Evolutionary conservation across 2,888 invertebrate species (phyloP).

Genomic region (Troides aeacus): DNA sequence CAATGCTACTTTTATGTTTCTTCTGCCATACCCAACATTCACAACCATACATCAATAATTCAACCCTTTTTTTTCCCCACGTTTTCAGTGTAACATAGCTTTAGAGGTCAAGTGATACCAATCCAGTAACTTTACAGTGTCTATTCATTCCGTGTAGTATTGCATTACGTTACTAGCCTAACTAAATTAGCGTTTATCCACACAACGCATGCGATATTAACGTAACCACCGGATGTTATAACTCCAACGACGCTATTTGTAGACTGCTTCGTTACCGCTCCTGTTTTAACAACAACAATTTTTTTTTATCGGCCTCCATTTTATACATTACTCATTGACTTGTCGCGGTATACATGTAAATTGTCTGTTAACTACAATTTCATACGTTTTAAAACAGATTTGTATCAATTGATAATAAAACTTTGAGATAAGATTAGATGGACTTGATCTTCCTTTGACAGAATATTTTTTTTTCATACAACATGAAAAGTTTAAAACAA

Average conservation of each 20-base stretch:
- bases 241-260: slow-evolving; percentile 14
- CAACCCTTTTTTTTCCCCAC: too few relatives aligned
- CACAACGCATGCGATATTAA: slow-evolving; percentile 24
- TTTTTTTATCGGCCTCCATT: background rate
- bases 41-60: too few relatives aligned
- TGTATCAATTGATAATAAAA: too few relatives aligned
- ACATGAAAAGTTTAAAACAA: too few relatives aligned
- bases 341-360: background rate
- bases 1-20: too few relatives aligned
- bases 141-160: slow-evolving; percentile 21
- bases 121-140: slow-evolving; percentile 19
- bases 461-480: too few relatives aligned
- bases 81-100: too few relatives aligned
- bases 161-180: slow-evolving; percentile 18
- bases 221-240: slow-evolving; percentile 27
- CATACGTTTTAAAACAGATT: too few relatives aligned
- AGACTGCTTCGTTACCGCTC: slow-evolving; percentile 4
- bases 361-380: background rate
- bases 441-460: too few relatives aligned
- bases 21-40: too few relatives aligned
- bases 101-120: background rate
- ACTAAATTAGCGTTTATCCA: slow-evolving; percentile 26
- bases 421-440: too few relatives aligned
- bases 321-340: background rate
- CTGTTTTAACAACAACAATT: background rate